Percentiles rank a stretch among this genome's conserved stretches.
Conservation (phyloP, 2,888 invertebrate species). For the Orthosia cruda region DNA sequence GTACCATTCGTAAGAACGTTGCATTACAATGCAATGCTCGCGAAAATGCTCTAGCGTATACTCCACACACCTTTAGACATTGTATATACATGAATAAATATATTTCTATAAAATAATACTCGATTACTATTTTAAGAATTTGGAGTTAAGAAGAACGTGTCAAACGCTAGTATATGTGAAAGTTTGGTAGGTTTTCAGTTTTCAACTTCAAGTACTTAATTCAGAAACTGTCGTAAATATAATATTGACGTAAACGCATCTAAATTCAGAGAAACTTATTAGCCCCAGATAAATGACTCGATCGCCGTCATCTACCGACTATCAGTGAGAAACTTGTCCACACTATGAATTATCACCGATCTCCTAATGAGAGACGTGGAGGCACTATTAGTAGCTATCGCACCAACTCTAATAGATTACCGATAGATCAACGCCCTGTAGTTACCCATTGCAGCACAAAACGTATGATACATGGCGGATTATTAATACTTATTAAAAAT, state of each 20-base stretch:
- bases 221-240: neutral
- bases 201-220: neutral
- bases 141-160: neutral
- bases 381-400: constrained; percentile 56
- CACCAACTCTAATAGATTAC: constrained; percentile 62
- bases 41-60: no score
- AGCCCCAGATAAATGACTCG: constrained; percentile 11
- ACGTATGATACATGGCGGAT: no score
- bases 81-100: neutral
- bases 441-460: no score
- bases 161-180: neutral
- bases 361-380: constrained; percentile 65
- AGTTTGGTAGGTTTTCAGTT: neutral
- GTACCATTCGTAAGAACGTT: no score
- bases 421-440: constrained; percentile 64
- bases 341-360: constrained; percentile 55
- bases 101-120: neutral
- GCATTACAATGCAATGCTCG: no score
- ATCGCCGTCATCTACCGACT: constrained; percentile 16
- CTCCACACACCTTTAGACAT: neutral
- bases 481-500: no score
- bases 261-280: constrained; percentile 16
- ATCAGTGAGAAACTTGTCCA: constrained; percentile 49
- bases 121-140: no score
- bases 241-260: neutral